Percentiles rank a stretch among this genome's conserved stretches.
These are phyloP conservation scores for Florisuga fusca DNA, from an alignment of 2,797 vertebrate species.

Conservation along the genomic window DNA sequence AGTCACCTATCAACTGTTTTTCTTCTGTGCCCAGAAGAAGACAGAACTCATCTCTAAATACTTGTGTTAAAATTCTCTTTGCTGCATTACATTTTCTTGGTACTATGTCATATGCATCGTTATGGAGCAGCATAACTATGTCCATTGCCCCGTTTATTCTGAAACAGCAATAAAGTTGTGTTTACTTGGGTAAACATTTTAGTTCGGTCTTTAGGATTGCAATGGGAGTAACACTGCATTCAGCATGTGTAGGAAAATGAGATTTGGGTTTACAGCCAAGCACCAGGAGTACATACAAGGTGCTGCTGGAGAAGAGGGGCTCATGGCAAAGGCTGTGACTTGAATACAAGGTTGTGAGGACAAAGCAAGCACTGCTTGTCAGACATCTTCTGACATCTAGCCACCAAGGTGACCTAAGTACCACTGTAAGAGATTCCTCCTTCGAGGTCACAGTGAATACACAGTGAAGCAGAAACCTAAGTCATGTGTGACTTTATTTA, in stretches of 20 bases:
- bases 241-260: neutral
- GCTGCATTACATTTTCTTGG: neutral
- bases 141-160: neutral
- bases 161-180: neutral
- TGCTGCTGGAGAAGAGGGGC: neutral
- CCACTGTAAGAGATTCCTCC: neutral
- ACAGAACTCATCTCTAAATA: neutral
- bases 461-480: conserved; percentile 9
- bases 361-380: neutral
- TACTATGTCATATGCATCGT: neutral
- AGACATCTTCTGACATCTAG: neutral
- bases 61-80: neutral
- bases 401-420: neutral
- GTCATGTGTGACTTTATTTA: neutral
- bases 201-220: neutral
- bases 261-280: neutral
- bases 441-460: neutral
- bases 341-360: neutral
- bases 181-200: neutral
- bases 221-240: neutral
- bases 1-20: neutral
- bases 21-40: neutral
- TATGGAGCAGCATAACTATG: neutral
- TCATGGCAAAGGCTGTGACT: neutral
- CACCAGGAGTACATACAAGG: neutral